phyloP scores from a whole-genome alignment of 2,888 invertebrate genomes.

The Chrysomela aeneicollis region DNA sequence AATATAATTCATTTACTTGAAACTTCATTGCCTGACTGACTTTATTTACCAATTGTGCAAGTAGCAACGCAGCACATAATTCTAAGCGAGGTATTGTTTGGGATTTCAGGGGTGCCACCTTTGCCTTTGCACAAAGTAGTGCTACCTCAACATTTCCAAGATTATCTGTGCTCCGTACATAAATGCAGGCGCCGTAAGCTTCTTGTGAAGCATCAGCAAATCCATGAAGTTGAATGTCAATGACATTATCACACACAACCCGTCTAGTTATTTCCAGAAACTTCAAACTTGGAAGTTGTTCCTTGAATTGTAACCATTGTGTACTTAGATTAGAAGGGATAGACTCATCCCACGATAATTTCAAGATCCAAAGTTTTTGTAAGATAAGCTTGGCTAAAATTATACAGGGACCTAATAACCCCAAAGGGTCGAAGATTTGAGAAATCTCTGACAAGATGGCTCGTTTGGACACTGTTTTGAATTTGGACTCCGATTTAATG shows the following conservation, averaged over 20 bases:
- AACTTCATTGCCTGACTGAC: too few species aligned
- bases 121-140: too few species aligned
- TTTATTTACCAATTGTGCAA: too few species aligned
- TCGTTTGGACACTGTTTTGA: not conserved
- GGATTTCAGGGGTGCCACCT: too few species aligned
- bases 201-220: not conserved
- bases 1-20: too few species aligned
- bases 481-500: not conserved
- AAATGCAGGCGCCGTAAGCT: constrained; percentile 15
- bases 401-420: not conserved
- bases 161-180: too few species aligned
- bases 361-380: not conserved
- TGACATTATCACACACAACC: not conserved
- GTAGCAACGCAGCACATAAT: too few species aligned
- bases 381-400: not conserved
- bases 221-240: not conserved
- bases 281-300: not conserved
- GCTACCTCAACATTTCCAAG: too few species aligned
- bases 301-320: not conserved
- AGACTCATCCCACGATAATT: not conserved
- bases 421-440: not conserved
- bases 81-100: too few species aligned
- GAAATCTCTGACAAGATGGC: too few species aligned
- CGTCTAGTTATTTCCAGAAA: not conserved
- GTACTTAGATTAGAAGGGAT: not conserved